A percentile compares a stretch with the other conserved stretches of the same genome.
Conservation (phyloP, 92 coral and sea anemone species). For the Zoanthus sociatus region DNA sequence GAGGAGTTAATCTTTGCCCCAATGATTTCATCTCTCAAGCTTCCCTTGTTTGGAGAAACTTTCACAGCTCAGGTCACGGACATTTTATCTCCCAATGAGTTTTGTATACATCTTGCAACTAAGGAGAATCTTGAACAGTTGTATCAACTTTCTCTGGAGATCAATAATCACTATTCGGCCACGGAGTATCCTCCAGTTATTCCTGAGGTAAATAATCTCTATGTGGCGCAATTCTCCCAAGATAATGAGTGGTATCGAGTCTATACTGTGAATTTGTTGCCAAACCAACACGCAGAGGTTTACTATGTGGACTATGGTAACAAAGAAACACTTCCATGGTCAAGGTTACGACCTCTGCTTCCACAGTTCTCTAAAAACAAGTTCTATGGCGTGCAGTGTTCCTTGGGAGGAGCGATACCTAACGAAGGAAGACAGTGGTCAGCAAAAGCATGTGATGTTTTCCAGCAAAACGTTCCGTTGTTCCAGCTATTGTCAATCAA, state of each 20-base stretch:
- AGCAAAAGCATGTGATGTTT: slow-evolving; percentile 65
- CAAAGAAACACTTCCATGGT: slow-evolving; percentile 50
- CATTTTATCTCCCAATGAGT: slow-evolving; percentile 45
- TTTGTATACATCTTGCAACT: slow-evolving; percentile 61
- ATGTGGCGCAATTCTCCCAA: slow-evolving; percentile 68
- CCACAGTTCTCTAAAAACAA: slow-evolving; percentile 42
- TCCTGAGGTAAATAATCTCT: slow-evolving; percentile 30
- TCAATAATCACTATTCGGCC: slow-evolving; percentile 45
- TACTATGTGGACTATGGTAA: slow-evolving; percentile 79
- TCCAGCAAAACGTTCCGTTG: slow-evolving; percentile 60
- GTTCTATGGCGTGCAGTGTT: slow-evolving; percentile 51
- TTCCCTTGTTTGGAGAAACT: slow-evolving; percentile 47
- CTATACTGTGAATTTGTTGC: slow-evolving; percentile 32
- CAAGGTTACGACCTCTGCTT: slow-evolving; percentile 65
- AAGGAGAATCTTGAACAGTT: slow-evolving; percentile 54
- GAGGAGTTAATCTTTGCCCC: slow-evolving; percentile 19
- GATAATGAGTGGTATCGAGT: slow-evolving; percentile 77
- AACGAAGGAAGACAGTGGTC: slow-evolving; percentile 66
- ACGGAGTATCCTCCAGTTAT: slow-evolving; percentile 47
- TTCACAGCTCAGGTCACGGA: slow-evolving; percentile 62
- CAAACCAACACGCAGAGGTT: slow-evolving; percentile 46
- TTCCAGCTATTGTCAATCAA: slow-evolving; percentile 45
- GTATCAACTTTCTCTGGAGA: slow-evolving; percentile 39
- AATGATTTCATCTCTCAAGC: slow-evolving; percentile 51
- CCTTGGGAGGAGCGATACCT: slow-evolving; percentile 66